Conservation (phyloP, 1,140 invertebrate species). For the Musca domestica region DNA sequence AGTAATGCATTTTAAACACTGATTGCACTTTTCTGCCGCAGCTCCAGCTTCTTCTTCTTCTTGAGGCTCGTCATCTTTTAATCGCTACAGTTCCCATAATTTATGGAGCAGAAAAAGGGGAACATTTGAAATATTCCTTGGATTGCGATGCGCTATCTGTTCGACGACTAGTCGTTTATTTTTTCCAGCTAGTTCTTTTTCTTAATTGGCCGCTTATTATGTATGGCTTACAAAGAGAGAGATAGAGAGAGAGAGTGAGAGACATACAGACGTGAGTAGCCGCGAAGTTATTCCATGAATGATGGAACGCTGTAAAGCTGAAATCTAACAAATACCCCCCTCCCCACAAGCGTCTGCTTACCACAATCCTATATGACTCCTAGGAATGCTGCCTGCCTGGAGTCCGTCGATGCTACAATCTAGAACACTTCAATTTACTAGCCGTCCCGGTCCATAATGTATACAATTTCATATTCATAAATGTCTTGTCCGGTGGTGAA, state of each 20-base stretch:
- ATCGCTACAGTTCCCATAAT: conserved; percentile 17
- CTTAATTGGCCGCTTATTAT: conserved; percentile 20
- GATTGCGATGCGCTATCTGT: background rate
- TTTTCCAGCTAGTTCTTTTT: background rate
- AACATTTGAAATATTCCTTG: conserved; percentile 16
- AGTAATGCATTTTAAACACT: conserved; percentile 19
- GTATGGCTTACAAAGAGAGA: no score
- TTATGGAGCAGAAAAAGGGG: background rate
- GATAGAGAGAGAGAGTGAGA: no score
- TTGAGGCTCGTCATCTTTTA: background rate
- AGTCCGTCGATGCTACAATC: no score
- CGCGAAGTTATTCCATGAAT: no score
- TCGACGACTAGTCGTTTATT: background rate
- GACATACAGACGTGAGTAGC: no score
- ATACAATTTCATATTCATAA: conserved; percentile 23
- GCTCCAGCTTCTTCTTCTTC: background rate
- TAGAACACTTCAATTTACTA: no score
- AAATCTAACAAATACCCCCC: background rate
- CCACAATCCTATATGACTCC: no score
- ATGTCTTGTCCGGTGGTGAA: background rate
- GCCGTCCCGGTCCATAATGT: background rate
- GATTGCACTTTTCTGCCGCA: background rate
- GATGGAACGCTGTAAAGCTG: background rate
- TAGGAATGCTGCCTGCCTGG: no score
- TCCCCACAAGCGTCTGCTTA: background rate